Percentiles rank a stretch among this genome's conserved stretches.
Conservation (phyloP, 64 coral and sea anemone species). For the Platygyra sinensis region DNA sequence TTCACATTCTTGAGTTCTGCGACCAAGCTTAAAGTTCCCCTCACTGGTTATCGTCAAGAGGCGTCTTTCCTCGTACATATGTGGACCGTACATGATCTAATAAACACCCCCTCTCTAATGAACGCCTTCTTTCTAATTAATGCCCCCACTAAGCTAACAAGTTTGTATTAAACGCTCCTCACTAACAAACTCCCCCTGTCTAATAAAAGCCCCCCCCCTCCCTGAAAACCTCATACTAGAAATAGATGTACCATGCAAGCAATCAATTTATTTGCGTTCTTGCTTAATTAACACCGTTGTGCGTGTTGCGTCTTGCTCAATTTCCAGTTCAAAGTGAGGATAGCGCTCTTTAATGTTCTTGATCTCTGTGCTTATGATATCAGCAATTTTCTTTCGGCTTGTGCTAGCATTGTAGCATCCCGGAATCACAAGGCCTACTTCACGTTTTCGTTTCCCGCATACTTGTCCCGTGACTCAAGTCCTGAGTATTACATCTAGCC, state of each 20-base stretch:
- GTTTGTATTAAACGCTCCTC: background rate
- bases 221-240: background rate
- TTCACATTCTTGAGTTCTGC: no score
- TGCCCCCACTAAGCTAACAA: no score
- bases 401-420: background rate
- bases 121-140: no score
- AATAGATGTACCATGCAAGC: background rate
- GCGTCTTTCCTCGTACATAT: no score
- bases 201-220: background rate
- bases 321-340: conserved; percentile 39
- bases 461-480: no score
- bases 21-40: no score
- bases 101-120: no score
- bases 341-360: conserved; percentile 6
- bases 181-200: background rate
- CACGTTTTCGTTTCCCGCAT: no score
- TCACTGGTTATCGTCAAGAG: no score
- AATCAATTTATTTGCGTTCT: conserved; percentile 7
- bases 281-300: conserved; percentile 22
- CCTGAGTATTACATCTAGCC: no score
- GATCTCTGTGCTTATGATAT: background rate
- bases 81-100: background rate
- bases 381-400: background rate
- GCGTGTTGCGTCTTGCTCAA: conserved; percentile 8
- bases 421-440: no score